phyloP scores from a whole-genome alignment of 2,113 vertebrate species.

The Columba janthina region DNA sequence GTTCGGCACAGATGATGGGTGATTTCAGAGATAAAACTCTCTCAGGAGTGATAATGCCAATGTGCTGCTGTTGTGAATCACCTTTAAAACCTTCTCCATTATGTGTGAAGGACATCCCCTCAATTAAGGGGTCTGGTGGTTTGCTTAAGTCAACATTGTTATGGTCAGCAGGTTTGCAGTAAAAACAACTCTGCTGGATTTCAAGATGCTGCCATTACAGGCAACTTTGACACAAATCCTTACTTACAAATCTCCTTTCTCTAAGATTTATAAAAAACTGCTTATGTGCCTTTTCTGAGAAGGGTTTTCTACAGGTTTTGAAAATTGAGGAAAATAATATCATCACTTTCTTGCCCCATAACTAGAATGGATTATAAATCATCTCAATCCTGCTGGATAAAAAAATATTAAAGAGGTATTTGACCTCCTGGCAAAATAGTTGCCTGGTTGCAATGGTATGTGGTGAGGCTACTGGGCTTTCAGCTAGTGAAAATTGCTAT shows the following conservation, averaged over 20 bases:
- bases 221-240: not conserved
- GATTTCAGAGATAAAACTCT: not conserved
- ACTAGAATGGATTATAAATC: not conserved
- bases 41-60: not conserved
- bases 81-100: not conserved
- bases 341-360: not conserved
- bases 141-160: not conserved
- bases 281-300: not conserved
- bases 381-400: not conserved
- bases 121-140: not conserved
- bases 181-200: not conserved
- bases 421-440: not conserved
- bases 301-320: not conserved
- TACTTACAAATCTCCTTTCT: not conserved
- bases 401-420: not conserved
- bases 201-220: not conserved
- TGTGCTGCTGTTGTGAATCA: not conserved
- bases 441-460: not conserved
- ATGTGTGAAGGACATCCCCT: not conserved
- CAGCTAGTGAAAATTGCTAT: not conserved
- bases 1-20: not conserved
- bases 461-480: not conserved
- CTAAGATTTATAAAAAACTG: not conserved
- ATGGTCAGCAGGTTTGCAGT: not conserved
- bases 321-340: not conserved